Conservation (phyloP, 2,113 vertebrate genomes). For the Hiodon tergisus region DNA sequence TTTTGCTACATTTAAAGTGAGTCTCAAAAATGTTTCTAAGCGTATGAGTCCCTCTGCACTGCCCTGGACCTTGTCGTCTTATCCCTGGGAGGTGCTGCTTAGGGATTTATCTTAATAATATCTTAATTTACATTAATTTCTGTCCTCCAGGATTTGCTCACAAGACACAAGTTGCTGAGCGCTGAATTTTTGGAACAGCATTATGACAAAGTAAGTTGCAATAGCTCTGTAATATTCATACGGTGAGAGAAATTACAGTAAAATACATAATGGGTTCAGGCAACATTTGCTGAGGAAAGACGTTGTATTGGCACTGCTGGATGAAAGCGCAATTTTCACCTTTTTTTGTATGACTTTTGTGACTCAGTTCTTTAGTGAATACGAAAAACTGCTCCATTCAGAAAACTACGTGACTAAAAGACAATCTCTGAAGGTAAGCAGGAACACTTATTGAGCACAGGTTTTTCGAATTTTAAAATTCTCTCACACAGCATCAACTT, state of each 20-base stretch:
- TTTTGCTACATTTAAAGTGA: conserved; percentile 80
- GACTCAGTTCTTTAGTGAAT: conserved; percentile 77
- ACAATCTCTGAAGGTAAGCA: conserved; percentile 75
- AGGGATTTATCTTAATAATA: too few relatives aligned
- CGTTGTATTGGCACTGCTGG: background rate
- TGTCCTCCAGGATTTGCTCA: conserved; percentile 70
- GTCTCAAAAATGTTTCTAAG: background rate
- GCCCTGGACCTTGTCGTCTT: too few relatives aligned
- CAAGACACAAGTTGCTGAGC: conserved; percentile 78
- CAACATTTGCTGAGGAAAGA: background rate
- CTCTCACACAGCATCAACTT: background rate
- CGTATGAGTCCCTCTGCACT: too few relatives aligned
- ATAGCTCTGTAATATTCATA: background rate
- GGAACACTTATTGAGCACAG: background rate
- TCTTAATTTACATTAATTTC: conserved; percentile 23
- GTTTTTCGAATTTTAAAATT: background rate
- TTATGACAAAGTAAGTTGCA: conserved; percentile 73
- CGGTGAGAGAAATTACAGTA: too few relatives aligned
- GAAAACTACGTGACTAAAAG: conserved; percentile 83
- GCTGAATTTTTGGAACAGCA: conserved; percentile 81
- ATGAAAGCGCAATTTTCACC: background rate
- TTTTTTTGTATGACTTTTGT: conserved; percentile 8
- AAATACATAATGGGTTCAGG: too few relatives aligned
- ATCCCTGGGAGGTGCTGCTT: too few relatives aligned
- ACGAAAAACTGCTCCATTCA: conserved; percentile 79